Evolutionary conservation across 2,888 invertebrate genomes (phyloP), one percentile per base, ranked within the genome.

Genomic region (Ormia ochracea): DNA sequence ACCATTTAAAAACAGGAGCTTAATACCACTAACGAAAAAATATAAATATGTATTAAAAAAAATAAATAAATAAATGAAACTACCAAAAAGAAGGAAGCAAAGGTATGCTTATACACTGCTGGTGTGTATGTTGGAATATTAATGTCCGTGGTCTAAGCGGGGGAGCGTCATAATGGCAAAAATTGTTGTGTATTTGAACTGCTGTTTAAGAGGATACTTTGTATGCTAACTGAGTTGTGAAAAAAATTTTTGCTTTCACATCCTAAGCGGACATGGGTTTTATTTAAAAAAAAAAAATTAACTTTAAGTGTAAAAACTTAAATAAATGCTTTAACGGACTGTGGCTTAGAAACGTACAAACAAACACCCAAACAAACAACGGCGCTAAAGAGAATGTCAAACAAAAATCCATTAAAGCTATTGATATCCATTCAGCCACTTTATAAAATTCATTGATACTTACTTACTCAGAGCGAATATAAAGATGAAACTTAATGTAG

Each of bases 211-310:
- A 84, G 83, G 85, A 83, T 83, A 86, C 86, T 87, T 87, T 87
- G 84, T 87, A 87, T 87, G 87, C 87, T 87, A 87, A 87, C 84
- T 87, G 86, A 84, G 54, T 43, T 65, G 59, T 59, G 41, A 84
- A 85, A 86, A n/a, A 85, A 85, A 65, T 77, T 69, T 77, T 50
- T 50, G 65, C 72, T 78, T 78, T 80, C 76, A 48, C 21, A 26
- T 31, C 54, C 68, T 61, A 45, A 66, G 50, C 23, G 45, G 61
- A 68, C 54, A 61, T 31, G 23, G 21, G 50, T 21, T 56, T 58
- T 33, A 21, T 12, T 4, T 45, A 26, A 59, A 38, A 36, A 45
- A 45, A 26, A 3, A 14, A 7, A 12, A 12, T 38, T 10, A 50
- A 19, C 28, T 59, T 63, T 10, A 45, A 73, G 43, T 63, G 33